Evolutionary conservation across 2,888 invertebrate genomes (phyloP).

Genomic region (Acleris emargana): DNA sequence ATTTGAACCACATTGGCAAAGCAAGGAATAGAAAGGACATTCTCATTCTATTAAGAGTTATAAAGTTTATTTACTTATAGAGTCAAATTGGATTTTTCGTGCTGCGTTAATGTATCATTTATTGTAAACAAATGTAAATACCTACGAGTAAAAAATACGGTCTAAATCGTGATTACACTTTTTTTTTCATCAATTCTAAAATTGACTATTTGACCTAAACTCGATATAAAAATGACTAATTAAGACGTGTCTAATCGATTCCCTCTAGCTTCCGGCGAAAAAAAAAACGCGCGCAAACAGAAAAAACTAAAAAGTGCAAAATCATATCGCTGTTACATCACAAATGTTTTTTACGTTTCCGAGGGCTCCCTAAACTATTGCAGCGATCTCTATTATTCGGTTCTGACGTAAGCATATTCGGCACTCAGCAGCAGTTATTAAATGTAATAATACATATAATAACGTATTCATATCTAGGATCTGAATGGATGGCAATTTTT

Average conservation of each 20-base stretch:
- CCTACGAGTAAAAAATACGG: too few relatives aligned
- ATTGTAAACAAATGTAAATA: too few relatives aligned
- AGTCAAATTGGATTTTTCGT: too few relatives aligned
- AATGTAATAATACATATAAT: slow-evolving; percentile 80
- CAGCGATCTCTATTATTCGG: slow-evolving; percentile 79
- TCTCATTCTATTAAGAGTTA: background rate
- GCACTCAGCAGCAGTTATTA: slow-evolving; percentile 75
- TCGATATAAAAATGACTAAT: slow-evolving; percentile 40
- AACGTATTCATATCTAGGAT: slow-evolving; percentile 80
- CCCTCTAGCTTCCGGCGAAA: slow-evolving; percentile 60
- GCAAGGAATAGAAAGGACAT: slow-evolving; percentile 45
- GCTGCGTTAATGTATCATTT: too few relatives aligned
- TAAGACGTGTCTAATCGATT: slow-evolving; percentile 60
- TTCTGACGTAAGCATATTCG: slow-evolving; percentile 80
- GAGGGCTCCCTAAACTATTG: slow-evolving; percentile 82
- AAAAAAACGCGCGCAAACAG: slow-evolving; percentile 71
- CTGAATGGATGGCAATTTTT: slow-evolving; percentile 75
- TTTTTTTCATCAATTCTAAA: too few relatives aligned
- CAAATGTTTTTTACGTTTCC: slow-evolving; percentile 81
- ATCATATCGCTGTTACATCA: slow-evolving; percentile 83
- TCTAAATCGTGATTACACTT: too few relatives aligned
- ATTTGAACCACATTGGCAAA: slow-evolving; percentile 39
- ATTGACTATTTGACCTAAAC: background rate
- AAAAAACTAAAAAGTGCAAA: slow-evolving; percentile 75
- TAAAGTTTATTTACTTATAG: background rate